Conservation (phyloP, 2,888 invertebrate genomes). For the Exephanes ischioxanthus region DNA sequence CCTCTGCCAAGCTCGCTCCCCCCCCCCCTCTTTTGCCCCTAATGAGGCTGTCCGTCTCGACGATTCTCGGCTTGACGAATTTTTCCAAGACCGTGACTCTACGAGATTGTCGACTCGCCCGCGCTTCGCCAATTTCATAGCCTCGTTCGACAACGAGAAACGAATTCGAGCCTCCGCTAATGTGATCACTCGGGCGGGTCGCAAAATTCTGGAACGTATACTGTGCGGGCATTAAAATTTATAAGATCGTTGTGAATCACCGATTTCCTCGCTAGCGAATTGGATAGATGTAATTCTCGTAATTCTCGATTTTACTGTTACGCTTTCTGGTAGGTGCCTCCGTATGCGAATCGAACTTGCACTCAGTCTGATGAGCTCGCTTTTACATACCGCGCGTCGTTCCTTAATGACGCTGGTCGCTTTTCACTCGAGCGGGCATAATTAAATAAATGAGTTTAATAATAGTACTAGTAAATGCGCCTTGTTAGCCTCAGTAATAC, state of each 20-base stretch:
- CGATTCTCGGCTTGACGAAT: constrained; percentile 31
- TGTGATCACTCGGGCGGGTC: not conserved
- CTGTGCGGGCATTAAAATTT: not conserved
- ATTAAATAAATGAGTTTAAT: no score
- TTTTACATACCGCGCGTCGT: not conserved
- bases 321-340: not conserved
- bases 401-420: constrained; percentile 14
- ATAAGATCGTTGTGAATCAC: not conserved
- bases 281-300: constrained; percentile 22
- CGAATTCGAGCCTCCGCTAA: not conserved
- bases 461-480: no score
- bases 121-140: constrained; percentile 5
- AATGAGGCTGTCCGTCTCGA: constrained; percentile 51
- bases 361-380: constrained; percentile 25
- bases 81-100: not conserved
- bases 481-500: no score
- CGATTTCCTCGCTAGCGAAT: not conserved
- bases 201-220: not conserved
- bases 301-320: not conserved
- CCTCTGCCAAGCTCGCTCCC: constrained; percentile 25
- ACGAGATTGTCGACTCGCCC: constrained; percentile 12
- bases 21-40: constrained; percentile 18
- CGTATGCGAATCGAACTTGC: constrained; percentile 11
- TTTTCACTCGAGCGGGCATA: not conserved
- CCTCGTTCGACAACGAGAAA: not conserved